Evolutionary conservation across 2,797 vertebrate species (phyloP), one percentile per base, ranked within the genome.

Genomic region (Hyperoplus lanceolatus): DNA sequence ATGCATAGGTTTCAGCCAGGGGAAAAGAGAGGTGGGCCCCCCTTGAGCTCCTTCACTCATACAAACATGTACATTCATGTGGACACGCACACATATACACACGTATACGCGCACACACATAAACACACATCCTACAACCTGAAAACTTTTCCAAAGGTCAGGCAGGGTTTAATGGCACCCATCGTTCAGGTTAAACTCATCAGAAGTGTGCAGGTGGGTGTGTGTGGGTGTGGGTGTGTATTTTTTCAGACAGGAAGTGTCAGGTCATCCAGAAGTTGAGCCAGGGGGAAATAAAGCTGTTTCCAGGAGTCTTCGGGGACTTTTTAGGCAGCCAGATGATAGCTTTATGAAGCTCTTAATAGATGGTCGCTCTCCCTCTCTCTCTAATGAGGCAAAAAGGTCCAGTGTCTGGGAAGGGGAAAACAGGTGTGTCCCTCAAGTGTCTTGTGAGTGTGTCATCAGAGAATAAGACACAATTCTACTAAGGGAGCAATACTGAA

Each of bases 261-360:
- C 83, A 88, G 84, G 84, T 86, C 88, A 81, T 82, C 73, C 63
- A 86, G 85, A 87, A 90, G 85, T 53, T 85, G 85, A 43, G 78
- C 74, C 53, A 45, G 64, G 72, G 85, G 86, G 65, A 84, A 87
- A 90, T 78, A n/a, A 90, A 82, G 90, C 83, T 60, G 82, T 88
- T 89, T 81, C 82, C 83, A 66, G 59, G 81, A 77, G 84, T 86
- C 92, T 88, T 90, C 38, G 0, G 91, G 93, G 93, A 87, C 84
- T 88, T 86, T 90, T 91, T 82, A 92, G 86, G 82, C 64, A 80
- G 81, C 85, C 51, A 18, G 64, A 75, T 90, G 92, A 95, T 91
- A 94, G 90, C 77, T 94, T 93, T 81, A 94, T 92, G 90, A 85
- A 87, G 77, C 86, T 84, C 75, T 85, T 90, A 91, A 94, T 83